These are phyloP conservation scores for Chesias legatella DNA, from an alignment of 2,888 invertebrate genomes.

Conservation along the genomic window DNA sequence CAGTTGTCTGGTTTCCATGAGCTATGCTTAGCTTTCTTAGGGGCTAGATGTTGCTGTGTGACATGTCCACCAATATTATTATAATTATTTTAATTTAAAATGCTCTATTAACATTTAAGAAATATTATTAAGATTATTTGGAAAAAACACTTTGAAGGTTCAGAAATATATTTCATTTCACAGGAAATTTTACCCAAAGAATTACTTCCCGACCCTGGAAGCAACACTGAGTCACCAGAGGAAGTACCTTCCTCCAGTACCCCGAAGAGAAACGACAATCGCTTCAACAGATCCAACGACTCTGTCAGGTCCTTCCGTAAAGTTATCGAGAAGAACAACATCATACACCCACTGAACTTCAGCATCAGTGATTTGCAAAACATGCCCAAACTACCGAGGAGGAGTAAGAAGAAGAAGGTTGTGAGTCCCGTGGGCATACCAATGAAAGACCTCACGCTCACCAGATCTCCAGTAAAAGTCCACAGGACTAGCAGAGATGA, in stretches of 20 bases:
- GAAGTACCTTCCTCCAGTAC: slow-evolving; percentile 73
- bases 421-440: slow-evolving; percentile 55
- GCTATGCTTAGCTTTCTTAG: too few relatives aligned
- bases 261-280: slow-evolving; percentile 54
- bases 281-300: slow-evolving; percentile 56
- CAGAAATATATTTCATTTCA: slow-evolving; percentile 11
- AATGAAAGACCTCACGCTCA: slow-evolving; percentile 65
- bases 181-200: slow-evolving; percentile 77
- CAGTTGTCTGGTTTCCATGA: too few relatives aligned
- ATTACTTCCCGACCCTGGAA: slow-evolving; percentile 79
- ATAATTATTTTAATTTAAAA: too few relatives aligned
- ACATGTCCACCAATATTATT: too few relatives aligned
- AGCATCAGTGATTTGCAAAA: slow-evolving; percentile 71
- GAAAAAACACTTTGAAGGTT: not conserved
- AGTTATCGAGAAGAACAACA: slow-evolving; percentile 59
- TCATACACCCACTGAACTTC: slow-evolving; percentile 75
- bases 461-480: slow-evolving; percentile 61
- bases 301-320: slow-evolving; percentile 59
- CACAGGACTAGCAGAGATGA: slow-evolving; percentile 58
- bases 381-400: slow-evolving; percentile 57
- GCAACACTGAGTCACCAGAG: slow-evolving; percentile 85
- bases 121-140: too few relatives aligned
- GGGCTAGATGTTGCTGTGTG: too few relatives aligned
- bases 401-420: slow-evolving; percentile 57
- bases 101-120: too few relatives aligned